Percentiles rank a stretch among this genome's conserved stretches.
phyloP scores from a whole-genome alignment of 2,888 invertebrate species.

The Polydrusus pterygomalis region DNA sequence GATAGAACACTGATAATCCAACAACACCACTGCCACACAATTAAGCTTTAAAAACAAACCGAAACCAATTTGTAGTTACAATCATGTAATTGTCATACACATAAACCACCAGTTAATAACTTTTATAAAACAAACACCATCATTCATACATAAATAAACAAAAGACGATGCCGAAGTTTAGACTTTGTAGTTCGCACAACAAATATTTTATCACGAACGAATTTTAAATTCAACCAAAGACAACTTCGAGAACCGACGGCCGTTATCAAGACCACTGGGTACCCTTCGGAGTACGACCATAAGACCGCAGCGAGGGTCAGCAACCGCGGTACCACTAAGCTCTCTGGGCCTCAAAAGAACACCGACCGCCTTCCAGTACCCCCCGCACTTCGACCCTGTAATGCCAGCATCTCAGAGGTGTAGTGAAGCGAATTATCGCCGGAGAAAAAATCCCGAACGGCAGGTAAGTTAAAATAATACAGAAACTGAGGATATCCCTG shows the following conservation, averaged over 20 bases:
- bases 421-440: conserved; percentile 40
- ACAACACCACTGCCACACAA: neutral
- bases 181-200: conserved; percentile 9
- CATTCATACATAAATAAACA: neutral
- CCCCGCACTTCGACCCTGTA: conserved; percentile 57
- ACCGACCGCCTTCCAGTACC: conserved; percentile 65
- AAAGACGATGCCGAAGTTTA: neutral
- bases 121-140: neutral
- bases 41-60: neutral
- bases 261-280: conserved; percentile 49
- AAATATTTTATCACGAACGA: conserved; percentile 2
- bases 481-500: neutral
- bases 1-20: neutral
- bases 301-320: conserved; percentile 62
- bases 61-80: neutral
- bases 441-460: conserved; percentile 5
- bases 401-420: conserved; percentile 52
- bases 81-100: neutral
- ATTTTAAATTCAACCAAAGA: conserved; percentile 21
- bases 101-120: neutral
- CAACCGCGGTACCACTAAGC: conserved; percentile 66
- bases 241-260: conserved; percentile 38
- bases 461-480: neutral
- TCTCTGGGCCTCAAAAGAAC: conserved; percentile 66
- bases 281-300: conserved; percentile 51